Conservation (phyloP, 2,797 vertebrate species). For the Nasua narica region DNA sequence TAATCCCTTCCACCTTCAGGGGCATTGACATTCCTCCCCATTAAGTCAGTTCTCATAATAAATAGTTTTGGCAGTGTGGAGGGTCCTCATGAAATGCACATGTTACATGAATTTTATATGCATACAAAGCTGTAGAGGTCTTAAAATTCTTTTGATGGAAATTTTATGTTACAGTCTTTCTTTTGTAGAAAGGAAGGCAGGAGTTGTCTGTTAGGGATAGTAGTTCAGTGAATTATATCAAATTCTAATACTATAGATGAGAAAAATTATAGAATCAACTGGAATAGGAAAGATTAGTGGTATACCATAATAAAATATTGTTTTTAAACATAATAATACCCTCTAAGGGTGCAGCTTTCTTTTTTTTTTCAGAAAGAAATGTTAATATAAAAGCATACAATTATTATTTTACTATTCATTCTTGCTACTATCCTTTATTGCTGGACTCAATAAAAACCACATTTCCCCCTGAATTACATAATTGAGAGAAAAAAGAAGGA, state of each 20-base stretch:
- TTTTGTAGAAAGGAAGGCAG: neutral
- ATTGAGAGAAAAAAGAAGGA: neutral
- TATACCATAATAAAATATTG: neutral
- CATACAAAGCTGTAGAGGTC: neutral
- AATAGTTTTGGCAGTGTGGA: neutral
- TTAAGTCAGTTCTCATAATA: neutral
- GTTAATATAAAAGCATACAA: neutral
- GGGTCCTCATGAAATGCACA: neutral
- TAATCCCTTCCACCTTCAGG: neutral
- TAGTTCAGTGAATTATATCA: neutral
- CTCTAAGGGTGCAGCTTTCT: neutral
- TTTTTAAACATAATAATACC: neutral
- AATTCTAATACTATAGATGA: neutral
- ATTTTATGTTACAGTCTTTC: neutral
- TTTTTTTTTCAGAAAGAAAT: neutral
- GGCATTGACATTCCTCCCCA: rapidly evolving
- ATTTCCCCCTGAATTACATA: neutral
- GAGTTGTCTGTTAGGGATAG: neutral
- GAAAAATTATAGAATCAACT: neutral
- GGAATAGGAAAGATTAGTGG: neutral
- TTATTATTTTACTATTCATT: neutral
- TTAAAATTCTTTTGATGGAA: neutral
- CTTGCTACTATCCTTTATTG: neutral
- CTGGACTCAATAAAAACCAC: neutral
- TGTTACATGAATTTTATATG: neutral